Evolutionary conservation across 2,113 vertebrate species (phyloP).

Genomic region (Aleadryas rufinucha): DNA sequence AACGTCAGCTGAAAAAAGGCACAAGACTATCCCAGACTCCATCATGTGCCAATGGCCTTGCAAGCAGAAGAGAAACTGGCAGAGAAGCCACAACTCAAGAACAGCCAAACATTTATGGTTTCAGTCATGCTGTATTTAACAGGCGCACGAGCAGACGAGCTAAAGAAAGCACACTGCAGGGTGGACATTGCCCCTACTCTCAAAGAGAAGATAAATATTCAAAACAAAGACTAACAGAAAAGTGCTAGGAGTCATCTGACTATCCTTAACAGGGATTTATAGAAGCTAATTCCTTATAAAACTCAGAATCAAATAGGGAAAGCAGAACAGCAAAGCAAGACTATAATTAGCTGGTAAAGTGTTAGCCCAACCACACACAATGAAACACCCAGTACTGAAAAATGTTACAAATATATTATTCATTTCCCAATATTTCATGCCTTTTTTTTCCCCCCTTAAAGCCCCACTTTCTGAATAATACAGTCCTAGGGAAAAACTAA

Average conservation of each 20-base stretch:
- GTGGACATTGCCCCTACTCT: background rate
- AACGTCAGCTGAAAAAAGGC: background rate
- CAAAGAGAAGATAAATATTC: background rate
- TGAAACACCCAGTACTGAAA: background rate
- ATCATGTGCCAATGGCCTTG: background rate
- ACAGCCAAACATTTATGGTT: background rate
- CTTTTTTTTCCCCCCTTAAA: background rate
- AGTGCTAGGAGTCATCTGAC: background rate
- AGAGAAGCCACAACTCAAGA: background rate
- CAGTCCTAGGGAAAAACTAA: too few species aligned
- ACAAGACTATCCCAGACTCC: background rate
- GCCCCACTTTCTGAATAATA: background rate
- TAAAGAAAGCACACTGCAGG: background rate
- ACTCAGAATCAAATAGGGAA: background rate
- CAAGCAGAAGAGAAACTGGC: background rate
- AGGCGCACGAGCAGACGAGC: accelerated
- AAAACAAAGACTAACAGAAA: background rate
- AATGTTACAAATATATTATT: background rate
- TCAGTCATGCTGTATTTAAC: background rate
- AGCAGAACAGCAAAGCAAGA: background rate
- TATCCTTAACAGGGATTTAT: background rate
- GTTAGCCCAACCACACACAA: background rate
- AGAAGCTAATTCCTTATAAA: background rate
- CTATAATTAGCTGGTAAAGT: background rate
- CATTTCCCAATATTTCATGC: background rate